Base-by-base conservation (phyloP, 92 coral and sea anemone species). In the Epizoanthus rinbou region DNA sequence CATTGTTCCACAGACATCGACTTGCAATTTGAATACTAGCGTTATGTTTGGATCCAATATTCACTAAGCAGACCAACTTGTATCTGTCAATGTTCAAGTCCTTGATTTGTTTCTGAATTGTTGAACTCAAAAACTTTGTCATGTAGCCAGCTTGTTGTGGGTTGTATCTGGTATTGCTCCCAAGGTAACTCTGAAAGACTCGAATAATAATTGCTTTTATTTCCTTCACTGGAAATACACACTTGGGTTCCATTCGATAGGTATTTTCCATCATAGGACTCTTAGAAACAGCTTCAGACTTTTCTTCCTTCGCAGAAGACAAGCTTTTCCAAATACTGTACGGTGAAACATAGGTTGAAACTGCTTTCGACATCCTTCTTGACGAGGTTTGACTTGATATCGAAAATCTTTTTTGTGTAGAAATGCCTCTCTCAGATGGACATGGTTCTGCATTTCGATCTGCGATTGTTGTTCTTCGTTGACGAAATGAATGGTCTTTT, bases 1-100 rank as follows among this genome's bases (percentile, higher is more conserved):
- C 90, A 53, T 90, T 82, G 82, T 88, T 90, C 98, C 98, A 95
- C 63, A 95, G 75, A 86, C 98, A 95, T 31, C 98, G 85, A 82
- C 98, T 95, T 1, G 94, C 95, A 23, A 95, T 89, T 71, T 84
- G 73, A 39, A 95, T 41, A 24, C 89, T 93, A 69, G 85, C 91
- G 31, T 90, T 58, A 3, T 76, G 67, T 33, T 91, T 91, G 66
- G 94, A 84, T 11, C 98, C 93, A 52, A 92, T 91, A 58, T 82
- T 89, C 23, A 90, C 93, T 63, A 93, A 43, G 85, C 98, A 90
- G 2, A 95, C 92, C 47, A 94, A 82, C 63, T 95, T 95, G 71
- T 95, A 95, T 31, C 98, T 85, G 10, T 87, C 90, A 31, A 88
- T 87, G 57, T 90, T 90, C 9, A 93, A 83, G 57, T 80, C 73